These are phyloP conservation scores for Chelon auratus DNA, from an alignment of 2,797 vertebrate genomes.

Conservation along the genomic window DNA sequence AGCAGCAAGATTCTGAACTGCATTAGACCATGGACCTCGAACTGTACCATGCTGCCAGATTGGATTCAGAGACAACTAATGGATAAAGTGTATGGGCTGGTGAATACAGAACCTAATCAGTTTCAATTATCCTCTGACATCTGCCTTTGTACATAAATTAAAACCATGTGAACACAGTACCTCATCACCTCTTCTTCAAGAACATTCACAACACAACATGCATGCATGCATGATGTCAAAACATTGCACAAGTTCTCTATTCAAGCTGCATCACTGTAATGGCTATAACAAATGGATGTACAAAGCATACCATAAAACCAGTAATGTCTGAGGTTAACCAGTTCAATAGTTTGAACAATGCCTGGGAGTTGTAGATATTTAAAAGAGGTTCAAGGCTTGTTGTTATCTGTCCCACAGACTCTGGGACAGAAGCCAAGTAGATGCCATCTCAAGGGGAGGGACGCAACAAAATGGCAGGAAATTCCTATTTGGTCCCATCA, in stretches of 20 bases:
- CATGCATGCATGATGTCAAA: neutral
- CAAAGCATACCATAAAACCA: neutral
- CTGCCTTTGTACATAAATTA: slow-evolving; percentile 2
- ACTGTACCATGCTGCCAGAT: slow-evolving; percentile 24
- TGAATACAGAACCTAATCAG: neutral
- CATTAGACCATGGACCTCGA: slow-evolving; percentile 6
- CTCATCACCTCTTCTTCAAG: neutral
- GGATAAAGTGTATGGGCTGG: slow-evolving; percentile 11
- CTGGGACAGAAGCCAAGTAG: slow-evolving; percentile 75
- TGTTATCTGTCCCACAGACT: slow-evolving; percentile 74
- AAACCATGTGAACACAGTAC: neutral
- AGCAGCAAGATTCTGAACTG: slow-evolving; percentile 27
- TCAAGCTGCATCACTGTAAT: neutral
- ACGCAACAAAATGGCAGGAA: slow-evolving; percentile 84
- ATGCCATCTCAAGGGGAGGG: slow-evolving; percentile 77
- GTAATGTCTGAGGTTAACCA: slow-evolving; percentile 36
- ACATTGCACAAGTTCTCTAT: neutral
- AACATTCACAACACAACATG: neutral
- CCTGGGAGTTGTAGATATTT: slow-evolving; percentile 48
- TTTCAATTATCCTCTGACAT: neutral
- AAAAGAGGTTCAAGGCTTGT: slow-evolving; percentile 59
- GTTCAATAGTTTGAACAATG: slow-evolving; percentile 51
- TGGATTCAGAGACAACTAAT: slow-evolving; percentile 24
- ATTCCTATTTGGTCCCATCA: slow-evolving; percentile 78
- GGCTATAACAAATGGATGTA: neutral